Evolutionary conservation across 2,888 invertebrate species (phyloP), one percentile per base, ranked within the genome.

Genomic region (Drosophila rellima): DNA sequence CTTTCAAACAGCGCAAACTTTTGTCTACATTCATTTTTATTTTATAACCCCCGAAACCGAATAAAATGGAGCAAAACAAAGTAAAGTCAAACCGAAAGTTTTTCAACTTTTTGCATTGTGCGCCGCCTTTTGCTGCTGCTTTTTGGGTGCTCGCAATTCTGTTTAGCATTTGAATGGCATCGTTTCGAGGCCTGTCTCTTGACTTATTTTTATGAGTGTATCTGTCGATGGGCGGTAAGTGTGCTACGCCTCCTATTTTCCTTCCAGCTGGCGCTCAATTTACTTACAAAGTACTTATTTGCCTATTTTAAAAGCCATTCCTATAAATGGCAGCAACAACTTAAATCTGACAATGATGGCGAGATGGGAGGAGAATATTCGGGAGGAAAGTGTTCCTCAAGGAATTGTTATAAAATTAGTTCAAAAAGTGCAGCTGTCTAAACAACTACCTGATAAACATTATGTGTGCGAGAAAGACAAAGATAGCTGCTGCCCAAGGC

Each of bases 241-340:
- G 18, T 39, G 64, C 47, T 29, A 40, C 50, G 44, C 52, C 74
- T 17, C 39, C 44, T 5, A 6, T 17, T 18, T 31, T 44, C 29
- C 11, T 15, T 31, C n/a, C 74, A 81, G 64, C 72, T 73, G 82
- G 54, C 72, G 51, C 44, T 74, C 76, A 64, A 75, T 82, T 88
- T 83, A 88, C 88, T 83, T 85, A 83, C 88, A 82, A 83, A 88
- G 83, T 86, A 88, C 86, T 88, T 83, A 83, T 80, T 88, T 82
- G 83, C 88, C 83, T 77, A 88, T 83, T 83, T 70, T 69, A 70
- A 80, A 88, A 88, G 77, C 60, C 77, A 83, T 88, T 88, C 72
- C 65, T 59, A 70, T 77, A 76, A 88, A 88, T 70, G 68, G 42
- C 64, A 74, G 40, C 60, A 77, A 54, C 50, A 66, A 52, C 56